Base-by-base conservation (phyloP, 2,113 vertebrate genomes). In the Pseudorhombus dupliciocellatus region DNA sequence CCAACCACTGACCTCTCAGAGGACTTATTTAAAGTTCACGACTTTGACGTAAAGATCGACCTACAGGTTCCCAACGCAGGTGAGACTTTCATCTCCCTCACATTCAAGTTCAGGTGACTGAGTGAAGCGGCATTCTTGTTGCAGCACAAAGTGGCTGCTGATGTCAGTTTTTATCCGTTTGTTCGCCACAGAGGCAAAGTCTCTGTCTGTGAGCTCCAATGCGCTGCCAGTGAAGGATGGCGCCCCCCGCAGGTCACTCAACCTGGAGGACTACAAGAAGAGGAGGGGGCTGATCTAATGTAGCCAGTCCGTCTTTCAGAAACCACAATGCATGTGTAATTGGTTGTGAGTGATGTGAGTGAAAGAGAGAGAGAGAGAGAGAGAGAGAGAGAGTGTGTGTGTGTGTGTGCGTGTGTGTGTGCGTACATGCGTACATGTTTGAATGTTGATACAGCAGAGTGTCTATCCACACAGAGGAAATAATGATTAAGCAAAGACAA, bases 251-350 rank as follows among this genome's bases (percentile, higher is more conserved):
- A 92, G 98, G 83, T 99, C 98, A 53, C 91, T 99, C 84, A 98
- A 99, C 88, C 93, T 99, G 92, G 98, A 99, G 86, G 98, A 99
- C 94, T 99, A 99, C 92, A 99, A 99, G 93, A 99, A 99, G 90
- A 95, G 98, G 87, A 93, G 98, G 89, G 98, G 98, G 54, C 96
- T 99, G 85, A 98, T 99, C 89, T 99, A 93, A 98, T 2, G 15
- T 28, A 40, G 58, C 42, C 57, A 4, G 78, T 54, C 55, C 75
- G 12, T 80, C 64, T 26, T 59, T 46, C 63, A 64, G 60, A 73
- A 83, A 73, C 64, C 74, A 75, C 78, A 80, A 20, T 75, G 84
- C 80, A 86, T 80, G 85, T 70, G 85, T 64, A 84, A 73, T 12
- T 73, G 86, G 56, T 20, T 56, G 66, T 59, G 68, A 8, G 74